Evolutionary conservation across 1,140 invertebrate species (phyloP), one percentile per base, ranked within the genome.

Genomic region (Lordiphosa collinella): DNA sequence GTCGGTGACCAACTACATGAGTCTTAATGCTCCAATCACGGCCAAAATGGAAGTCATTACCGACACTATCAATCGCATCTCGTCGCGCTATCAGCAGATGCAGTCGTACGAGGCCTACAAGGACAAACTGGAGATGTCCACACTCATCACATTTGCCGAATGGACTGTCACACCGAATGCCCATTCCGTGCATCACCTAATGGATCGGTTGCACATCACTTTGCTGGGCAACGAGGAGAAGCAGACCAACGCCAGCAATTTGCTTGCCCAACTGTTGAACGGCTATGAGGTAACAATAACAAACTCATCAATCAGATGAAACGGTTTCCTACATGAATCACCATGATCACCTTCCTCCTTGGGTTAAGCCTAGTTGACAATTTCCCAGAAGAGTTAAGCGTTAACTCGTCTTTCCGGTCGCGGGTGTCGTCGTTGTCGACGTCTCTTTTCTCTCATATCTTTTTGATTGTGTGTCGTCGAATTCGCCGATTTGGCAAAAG

Each of bases 141-240:
- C 94, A 0, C 68, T 95, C 18, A 88, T 93, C 66, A 91, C 93
- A 64, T 95, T 95, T 64, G 93, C 94, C 0, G 89, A 89, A 35
- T 91, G 90, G 76, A 92, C 92, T 4, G 92, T 94, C 0, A 92
- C 93, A 0, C 92, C 93, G 36, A 91, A 91, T 57, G 82, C 91
- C 0, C 89, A 91, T 25, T 93, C 93, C 1, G 86, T 95, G 18
- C 90, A 92, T 11, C 91, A 91, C 52, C 66, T 94, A n/a, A 80
- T 95, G 40, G 92, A 94, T 67, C 90, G 91, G 1, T 90, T 95
- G 9, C 93, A 95, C 75, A 88, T 91, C 1, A 89, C 93, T 2
- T 46, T 88, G 2, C 49, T 82, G 9, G 88, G 86, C 2, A 75
- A 40, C 61, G 75, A 72, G 4, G 78, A 86, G 13, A 55, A 68